Base-by-base conservation (phyloP, 2,797 vertebrate species). In the Sandelia bainsii region DNA sequence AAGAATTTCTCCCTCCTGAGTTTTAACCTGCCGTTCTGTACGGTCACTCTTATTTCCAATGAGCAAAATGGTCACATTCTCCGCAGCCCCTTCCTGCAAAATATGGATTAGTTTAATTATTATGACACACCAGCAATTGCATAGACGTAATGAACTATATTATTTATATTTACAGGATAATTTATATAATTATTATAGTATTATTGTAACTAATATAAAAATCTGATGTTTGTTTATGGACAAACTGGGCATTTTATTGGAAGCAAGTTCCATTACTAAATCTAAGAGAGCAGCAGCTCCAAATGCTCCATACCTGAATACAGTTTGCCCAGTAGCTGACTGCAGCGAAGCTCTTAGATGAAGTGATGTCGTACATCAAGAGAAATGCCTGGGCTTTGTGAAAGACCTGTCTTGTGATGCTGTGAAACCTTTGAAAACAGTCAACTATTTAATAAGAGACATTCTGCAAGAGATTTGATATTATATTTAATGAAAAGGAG, bases 351-450 rank as follows among this genome's bases (percentile, higher is more conserved):
- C 95, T 97, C 3, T 86, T 60, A 39, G 70, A 75, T 3, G 93
- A 96, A 1, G 96, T 95, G 87, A 98, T 68, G 32, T 99, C 98
- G 4, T 99, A 99, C 97, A 99, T 97, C 84, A 99, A 85, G 68
- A 99, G 93, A 50, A 98, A 93, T 0, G 96, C 97, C 0, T 98
- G 95, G 0, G 97, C 97, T 91, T 94, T 98, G 51, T 96, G 93
- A 79, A 98, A 96, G 40, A 97, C 87, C 89, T 98, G 97, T 37
- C 85, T 94, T 0, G 97, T 97, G 87, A 99, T 44, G 82, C 97
- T 98, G 91, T 85, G 97, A 94, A 96, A 99, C 93, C 98, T 99
- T 89, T 52, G 10, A 50, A 62, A 37, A 79, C 13, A 57, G 17
- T 16, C 40, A 50, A 51, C 14, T 66, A 64, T 7, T 17, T 7